These are phyloP conservation scores for Diadophis punctatus DNA, from an alignment of 2,113 vertebrate genomes.

Conservation along the genomic window DNA sequence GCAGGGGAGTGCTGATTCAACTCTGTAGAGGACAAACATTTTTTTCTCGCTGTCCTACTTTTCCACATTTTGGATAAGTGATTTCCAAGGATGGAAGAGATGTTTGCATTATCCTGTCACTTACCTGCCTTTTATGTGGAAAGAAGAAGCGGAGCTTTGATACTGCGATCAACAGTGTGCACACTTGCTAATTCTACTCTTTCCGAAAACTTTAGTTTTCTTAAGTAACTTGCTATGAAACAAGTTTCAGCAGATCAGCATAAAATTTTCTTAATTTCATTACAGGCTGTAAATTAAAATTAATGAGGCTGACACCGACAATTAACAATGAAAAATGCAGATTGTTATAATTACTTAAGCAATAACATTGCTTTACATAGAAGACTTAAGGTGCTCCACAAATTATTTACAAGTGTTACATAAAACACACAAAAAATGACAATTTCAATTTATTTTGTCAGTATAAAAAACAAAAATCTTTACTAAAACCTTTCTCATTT, in stretches of 20 bases:
- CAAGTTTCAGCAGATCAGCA: slow-evolving; percentile 99
- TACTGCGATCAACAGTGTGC: slow-evolving; percentile 48
- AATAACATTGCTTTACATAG: slow-evolving; percentile 97
- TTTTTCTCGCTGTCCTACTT: not conserved
- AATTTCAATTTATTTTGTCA: slow-evolving; percentile 99
- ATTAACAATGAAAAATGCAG: slow-evolving; percentile 99
- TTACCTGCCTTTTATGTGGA: not conserved
- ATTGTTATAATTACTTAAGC: slow-evolving; percentile 99
- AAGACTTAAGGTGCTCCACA: slow-evolving; percentile 93
- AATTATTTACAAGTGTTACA: slow-evolving; percentile 93
- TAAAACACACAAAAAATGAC: slow-evolving; percentile 97
- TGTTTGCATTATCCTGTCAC: not conserved
- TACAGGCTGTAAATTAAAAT: slow-evolving; percentile 99
- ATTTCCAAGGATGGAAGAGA: not conserved
- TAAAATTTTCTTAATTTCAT: slow-evolving; percentile 99
- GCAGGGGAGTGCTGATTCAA: not conserved
- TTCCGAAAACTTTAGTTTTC: slow-evolving; percentile 70
- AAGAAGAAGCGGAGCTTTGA: slow-evolving; percentile 38
- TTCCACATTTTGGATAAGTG: not conserved
- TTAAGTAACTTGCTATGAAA: slow-evolving; percentile 78
- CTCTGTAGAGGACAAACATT: not conserved
- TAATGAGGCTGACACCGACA: slow-evolving; percentile 99
- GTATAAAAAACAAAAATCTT: slow-evolving; percentile 93
- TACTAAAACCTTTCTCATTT: slow-evolving; percentile 97
- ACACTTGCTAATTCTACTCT: slow-evolving; percentile 64